A percentile compares a stretch with the other conserved stretches of the same genome.
Conservation (phyloP, 1,140 invertebrate species). For the Mya arenaria region DNA sequence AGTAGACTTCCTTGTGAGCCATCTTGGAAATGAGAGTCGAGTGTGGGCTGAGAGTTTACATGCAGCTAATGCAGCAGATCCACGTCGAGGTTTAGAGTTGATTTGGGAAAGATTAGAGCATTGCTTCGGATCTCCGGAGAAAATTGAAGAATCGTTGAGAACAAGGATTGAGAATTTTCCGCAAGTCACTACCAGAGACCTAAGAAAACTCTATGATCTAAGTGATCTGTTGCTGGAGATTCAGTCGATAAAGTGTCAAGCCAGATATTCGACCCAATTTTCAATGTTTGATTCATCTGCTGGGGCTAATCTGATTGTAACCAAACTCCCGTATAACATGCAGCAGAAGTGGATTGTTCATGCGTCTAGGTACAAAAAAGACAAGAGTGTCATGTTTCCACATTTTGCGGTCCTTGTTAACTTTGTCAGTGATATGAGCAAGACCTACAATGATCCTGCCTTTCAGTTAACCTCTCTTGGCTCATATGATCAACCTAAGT, state of each 20-base stretch:
- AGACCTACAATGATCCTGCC: neutral
- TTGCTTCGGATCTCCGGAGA: no score
- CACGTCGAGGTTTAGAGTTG: no score
- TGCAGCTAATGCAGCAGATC: no score
- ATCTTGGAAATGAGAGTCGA: no score
- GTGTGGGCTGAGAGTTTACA: no score
- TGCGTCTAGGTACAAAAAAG: conserved; percentile 49
- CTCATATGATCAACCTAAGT: neutral
- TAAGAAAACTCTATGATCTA: conserved; percentile 57
- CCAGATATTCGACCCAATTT: conserved; percentile 3
- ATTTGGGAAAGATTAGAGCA: no score
- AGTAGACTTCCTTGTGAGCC: no score
- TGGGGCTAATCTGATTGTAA: conserved; percentile 52
- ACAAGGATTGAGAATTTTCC: conserved; percentile 55
- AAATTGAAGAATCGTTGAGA: conserved; percentile 53
- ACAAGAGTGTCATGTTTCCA: conserved; percentile 34
- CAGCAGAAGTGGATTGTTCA: conserved; percentile 63
- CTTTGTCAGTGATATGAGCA: conserved; percentile 43
- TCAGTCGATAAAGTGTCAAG: conserved; percentile 18
- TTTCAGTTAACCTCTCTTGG: neutral
- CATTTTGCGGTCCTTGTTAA: conserved; percentile 57
- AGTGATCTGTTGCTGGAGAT: conserved; percentile 39
- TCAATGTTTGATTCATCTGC: conserved; percentile 48
- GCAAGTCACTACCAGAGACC: conserved; percentile 50
- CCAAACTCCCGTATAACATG: conserved; percentile 47